These are phyloP conservation scores for Macrobrachium nipponense DNA, from an alignment of 1,140 invertebrate species.

Conservation along the genomic window DNA sequence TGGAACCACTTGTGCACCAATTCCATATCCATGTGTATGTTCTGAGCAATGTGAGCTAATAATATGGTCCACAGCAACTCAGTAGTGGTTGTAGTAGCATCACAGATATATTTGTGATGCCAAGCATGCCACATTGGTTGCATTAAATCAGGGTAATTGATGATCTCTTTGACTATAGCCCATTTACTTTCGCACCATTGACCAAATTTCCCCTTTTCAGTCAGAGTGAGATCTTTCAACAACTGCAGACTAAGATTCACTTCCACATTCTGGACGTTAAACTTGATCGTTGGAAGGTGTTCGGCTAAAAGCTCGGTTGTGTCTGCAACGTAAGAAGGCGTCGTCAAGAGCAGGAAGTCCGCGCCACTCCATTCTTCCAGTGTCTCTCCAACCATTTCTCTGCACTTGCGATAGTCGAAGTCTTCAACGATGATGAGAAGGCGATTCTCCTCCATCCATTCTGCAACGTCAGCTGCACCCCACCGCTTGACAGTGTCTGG, in stretches of 20 bases:
- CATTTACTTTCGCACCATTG: too few species aligned
- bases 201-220: too few species aligned
- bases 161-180: too few species aligned
- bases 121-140: too few species aligned
- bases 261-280: background rate
- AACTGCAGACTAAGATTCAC: background rate
- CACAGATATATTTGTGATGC: too few species aligned
- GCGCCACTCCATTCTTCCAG: constrained; percentile 34
- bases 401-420: constrained; percentile 1
- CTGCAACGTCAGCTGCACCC: background rate
- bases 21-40: too few species aligned
- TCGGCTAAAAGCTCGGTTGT: background rate
- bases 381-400: background rate
- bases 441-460: constrained; percentile 30
- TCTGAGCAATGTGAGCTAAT: too few species aligned
- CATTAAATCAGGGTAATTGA: too few species aligned
- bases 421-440: constrained; percentile 50
- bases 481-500: background rate
- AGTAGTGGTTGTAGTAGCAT: too few species aligned
- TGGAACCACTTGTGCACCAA: too few species aligned
- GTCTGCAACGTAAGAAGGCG: background rate
- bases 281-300: background rate
- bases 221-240: background rate
- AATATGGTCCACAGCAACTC: too few species aligned
- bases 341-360: constrained; percentile 29